phyloP scores from a whole-genome alignment of 1,140 invertebrate genomes.

The Ladona fulva region DNA sequence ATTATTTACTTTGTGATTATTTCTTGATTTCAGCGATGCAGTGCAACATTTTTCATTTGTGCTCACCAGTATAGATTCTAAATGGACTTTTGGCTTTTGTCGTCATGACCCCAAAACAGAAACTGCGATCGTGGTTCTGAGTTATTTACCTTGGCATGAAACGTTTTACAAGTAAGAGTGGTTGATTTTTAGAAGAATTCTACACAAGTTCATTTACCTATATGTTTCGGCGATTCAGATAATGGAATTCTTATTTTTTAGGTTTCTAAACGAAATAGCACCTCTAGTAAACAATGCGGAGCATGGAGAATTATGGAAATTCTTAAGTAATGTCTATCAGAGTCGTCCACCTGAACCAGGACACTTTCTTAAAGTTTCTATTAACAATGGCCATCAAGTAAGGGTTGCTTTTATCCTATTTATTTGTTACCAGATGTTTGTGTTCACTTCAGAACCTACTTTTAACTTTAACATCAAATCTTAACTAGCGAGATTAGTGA shows the following conservation, averaged over 20 bases:
- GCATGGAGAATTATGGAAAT: conserved; percentile 45
- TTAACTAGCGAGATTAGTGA: no score
- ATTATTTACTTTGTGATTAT: conserved; percentile 22
- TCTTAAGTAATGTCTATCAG: conserved; percentile 56
- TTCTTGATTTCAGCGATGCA: conserved; percentile 49
- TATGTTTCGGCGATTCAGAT: no score
- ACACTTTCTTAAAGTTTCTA: conserved; percentile 44
- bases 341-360: conserved; percentile 47
- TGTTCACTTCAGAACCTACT: no score
- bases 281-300: conserved; percentile 43
- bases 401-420: conserved; percentile 17
- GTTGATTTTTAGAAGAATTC: conserved; percentile 15
- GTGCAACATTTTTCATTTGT: conserved; percentile 89
- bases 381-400: conserved; percentile 45
- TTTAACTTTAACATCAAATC: no score
- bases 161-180: conserved; percentile 78
- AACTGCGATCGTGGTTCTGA: conserved; percentile 67
- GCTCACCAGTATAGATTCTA: conserved; percentile 82
- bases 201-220: conserved; percentile 15
- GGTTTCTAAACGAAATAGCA: conserved; percentile 49
- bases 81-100: conserved; percentile 94
- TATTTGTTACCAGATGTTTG: no score
- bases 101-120: conserved; percentile 76
- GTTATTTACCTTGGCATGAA: conserved; percentile 90
- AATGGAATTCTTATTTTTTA: conserved; percentile 29